Evolutionary conservation across 2,113 vertebrate species (phyloP).

Genomic region (Phalacrocorax brasilianus): DNA sequence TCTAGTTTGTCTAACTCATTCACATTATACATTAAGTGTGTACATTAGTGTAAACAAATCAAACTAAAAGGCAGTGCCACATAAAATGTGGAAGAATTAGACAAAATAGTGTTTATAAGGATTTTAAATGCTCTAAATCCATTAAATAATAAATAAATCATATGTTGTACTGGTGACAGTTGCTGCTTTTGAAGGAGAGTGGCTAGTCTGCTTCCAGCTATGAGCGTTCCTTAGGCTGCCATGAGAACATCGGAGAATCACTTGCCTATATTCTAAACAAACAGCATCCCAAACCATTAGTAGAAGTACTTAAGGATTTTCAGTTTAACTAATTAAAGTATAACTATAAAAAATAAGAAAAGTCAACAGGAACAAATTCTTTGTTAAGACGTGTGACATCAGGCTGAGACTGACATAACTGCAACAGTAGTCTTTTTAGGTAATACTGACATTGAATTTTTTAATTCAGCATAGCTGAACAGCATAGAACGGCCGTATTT

Average conservation of each 20-base stretch:
- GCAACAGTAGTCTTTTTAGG: neutral
- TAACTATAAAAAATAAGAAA: neutral
- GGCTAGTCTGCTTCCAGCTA: neutral
- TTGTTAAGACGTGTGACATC: neutral
- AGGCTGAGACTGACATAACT: neutral
- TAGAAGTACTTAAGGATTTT: neutral
- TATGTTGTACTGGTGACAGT: neutral
- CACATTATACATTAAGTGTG: neutral
- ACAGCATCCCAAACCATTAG: neutral
- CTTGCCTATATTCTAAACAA: neutral
- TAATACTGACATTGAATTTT: neutral
- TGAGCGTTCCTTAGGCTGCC: neutral
- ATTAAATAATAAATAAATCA: conserved; percentile 56
- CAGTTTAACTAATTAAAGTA: neutral
- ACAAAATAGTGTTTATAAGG: conserved; percentile 22
- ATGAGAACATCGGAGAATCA: neutral
- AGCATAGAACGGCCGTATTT: neutral
- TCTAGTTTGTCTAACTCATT: conserved; percentile 23
- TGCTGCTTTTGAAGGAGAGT: conserved; percentile 16
- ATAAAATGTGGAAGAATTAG: conserved; percentile 35
- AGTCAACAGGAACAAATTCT: neutral
- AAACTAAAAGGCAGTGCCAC: neutral
- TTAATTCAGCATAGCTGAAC: neutral
- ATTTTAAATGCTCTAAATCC: conserved; percentile 36
- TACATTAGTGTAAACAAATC: neutral